phyloP scores from a whole-genome alignment of 1,140 invertebrate genomes.

The Pogonomyrmex barbatus region DNA sequence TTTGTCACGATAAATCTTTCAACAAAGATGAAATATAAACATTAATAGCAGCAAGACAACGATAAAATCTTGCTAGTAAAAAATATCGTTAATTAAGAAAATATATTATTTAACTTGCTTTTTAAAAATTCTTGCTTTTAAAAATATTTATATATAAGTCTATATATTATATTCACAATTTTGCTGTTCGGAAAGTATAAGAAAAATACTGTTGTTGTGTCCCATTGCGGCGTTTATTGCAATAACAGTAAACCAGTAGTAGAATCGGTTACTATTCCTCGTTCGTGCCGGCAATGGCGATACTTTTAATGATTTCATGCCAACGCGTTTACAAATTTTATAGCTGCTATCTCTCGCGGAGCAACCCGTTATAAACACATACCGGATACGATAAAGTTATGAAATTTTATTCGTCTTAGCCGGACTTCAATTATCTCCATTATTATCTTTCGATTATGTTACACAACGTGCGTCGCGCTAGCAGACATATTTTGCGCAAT shows the following conservation, averaged over 20 bases:
- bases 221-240: conserved; percentile 10
- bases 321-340: conserved; percentile 41
- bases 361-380: conserved; percentile 41
- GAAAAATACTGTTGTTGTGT: conserved; percentile 15
- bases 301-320: conserved; percentile 56
- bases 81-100: neutral
- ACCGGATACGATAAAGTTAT: conserved; percentile 43
- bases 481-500: conserved; percentile 21
- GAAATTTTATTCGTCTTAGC: conserved; percentile 47
- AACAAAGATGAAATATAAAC: neutral
- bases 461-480: neutral
- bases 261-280: conserved; percentile 15
- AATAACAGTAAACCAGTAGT: conserved; percentile 42
- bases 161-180: neutral
- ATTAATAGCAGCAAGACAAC: neutral
- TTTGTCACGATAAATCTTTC: conserved; percentile 15
- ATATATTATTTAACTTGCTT: neutral
- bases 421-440: conserved; percentile 21
- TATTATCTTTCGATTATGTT: conserved; percentile 41
- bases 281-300: neutral
- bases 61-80: neutral
- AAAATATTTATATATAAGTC: too few relatives aligned
- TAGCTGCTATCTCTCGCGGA: conserved; percentile 16
- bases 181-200: neutral
- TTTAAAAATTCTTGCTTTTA: neutral